These are phyloP conservation scores for Dugesia japonica DNA, from an alignment of 2,888 invertebrate genomes.

Conservation along the genomic window DNA sequence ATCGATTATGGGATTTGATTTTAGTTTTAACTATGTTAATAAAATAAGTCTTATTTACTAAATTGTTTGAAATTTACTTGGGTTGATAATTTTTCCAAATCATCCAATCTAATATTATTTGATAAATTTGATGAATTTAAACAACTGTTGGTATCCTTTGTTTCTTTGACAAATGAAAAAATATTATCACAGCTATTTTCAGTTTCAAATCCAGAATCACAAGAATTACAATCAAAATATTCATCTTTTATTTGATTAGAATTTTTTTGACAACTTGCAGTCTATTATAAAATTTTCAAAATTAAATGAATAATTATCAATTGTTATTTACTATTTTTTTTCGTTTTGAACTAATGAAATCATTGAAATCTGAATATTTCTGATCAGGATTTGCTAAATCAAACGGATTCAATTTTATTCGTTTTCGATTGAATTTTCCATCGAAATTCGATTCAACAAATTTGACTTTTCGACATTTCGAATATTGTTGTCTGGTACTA, in stretches of 20 bases:
- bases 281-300: no score
- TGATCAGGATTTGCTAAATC: not conserved
- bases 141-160: not conserved
- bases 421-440: no score
- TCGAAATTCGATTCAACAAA: no score
- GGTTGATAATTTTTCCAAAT: not conserved
- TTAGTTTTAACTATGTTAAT: not conserved
- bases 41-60: not conserved
- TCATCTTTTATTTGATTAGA: no score
- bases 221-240: not conserved
- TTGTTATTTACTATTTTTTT: no score
- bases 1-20: not conserved
- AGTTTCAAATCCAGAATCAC: not conserved
- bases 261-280: no score
- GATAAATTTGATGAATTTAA: not conserved
- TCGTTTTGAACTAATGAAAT: not conserved
- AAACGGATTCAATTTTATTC: not conserved
- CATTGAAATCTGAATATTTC: not conserved
- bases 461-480: no score
- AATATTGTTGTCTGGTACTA: no score
- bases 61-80: not conserved
- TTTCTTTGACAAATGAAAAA: not conserved
- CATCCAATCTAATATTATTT: not conserved
- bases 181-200: not conserved
- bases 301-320: no score